A percentile compares a stretch with the other conserved stretches of the same genome.
phyloP scores from a whole-genome alignment of 2,797 vertebrate genomes.

The Podarcis siculus region DNA sequence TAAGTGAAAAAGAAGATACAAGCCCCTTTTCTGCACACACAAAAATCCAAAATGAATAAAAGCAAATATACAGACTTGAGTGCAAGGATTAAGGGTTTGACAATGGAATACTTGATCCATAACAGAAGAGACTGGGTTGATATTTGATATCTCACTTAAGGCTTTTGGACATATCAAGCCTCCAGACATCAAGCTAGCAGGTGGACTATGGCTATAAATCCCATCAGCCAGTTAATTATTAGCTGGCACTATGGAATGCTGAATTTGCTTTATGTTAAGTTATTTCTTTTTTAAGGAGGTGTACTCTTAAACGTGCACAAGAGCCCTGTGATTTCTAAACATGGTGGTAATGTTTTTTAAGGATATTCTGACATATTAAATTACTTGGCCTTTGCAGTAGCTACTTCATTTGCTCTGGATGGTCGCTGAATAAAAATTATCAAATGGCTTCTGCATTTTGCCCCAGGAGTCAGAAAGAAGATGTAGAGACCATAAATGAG shows the following conservation, averaged over 20 bases:
- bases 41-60: neutral
- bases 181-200: constrained; percentile 27
- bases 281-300: neutral
- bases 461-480: constrained; percentile 14
- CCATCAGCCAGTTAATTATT: constrained; percentile 43
- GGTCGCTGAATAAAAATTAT: neutral
- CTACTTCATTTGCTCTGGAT: constrained; percentile 3
- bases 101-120: constrained; percentile 16
- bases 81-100: constrained; percentile 13
- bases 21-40: neutral
- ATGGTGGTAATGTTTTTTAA: constrained; percentile 6
- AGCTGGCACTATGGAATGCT: constrained; percentile 32
- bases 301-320: neutral
- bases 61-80: constrained; percentile 32
- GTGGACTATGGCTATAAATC: constrained; percentile 17
- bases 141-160: constrained; percentile 43
- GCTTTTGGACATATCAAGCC: constrained; percentile 46
- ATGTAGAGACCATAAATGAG: constrained; percentile 24
- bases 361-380: neutral
- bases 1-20: neutral
- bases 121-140: neutral
- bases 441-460: constrained; percentile 22
- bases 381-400: constrained; percentile 16
- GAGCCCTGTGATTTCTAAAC: neutral
- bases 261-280: constrained; percentile 46